Evolutionary conservation across 2,113 vertebrate genomes (phyloP).

Genomic region (Catharus minimus): DNA sequence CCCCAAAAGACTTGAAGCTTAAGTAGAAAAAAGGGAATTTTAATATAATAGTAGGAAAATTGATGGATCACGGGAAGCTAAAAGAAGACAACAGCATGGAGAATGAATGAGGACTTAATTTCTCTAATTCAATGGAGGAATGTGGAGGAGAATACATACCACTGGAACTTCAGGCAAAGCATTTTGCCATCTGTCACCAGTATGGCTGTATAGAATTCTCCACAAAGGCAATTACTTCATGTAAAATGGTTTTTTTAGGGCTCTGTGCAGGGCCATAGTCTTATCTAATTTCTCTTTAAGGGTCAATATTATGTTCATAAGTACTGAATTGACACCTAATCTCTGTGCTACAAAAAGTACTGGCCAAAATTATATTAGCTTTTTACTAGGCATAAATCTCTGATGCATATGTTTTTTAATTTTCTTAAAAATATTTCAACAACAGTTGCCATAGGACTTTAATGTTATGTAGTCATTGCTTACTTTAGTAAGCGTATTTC

Average conservation of each 20-base stretch:
- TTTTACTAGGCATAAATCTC: background rate
- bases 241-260: background rate
- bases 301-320: background rate
- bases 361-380: background rate
- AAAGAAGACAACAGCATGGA: background rate
- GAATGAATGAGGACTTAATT: background rate
- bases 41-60: background rate
- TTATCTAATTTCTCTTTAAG: background rate
- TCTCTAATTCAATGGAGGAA: background rate
- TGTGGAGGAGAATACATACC: background rate
- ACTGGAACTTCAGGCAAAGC: background rate
- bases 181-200: background rate
- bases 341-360: background rate
- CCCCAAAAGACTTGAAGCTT: background rate
- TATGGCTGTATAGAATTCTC: background rate
- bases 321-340: background rate
- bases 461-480: background rate
- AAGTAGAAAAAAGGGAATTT: background rate
- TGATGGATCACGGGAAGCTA: background rate
- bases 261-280: background rate
- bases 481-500: background rate
- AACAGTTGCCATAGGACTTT: background rate
- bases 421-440: background rate
- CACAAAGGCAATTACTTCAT: background rate
- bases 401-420: background rate